Conservation (phyloP, 2,113 vertebrate species). For the Mormyrus lacerda region DNA sequence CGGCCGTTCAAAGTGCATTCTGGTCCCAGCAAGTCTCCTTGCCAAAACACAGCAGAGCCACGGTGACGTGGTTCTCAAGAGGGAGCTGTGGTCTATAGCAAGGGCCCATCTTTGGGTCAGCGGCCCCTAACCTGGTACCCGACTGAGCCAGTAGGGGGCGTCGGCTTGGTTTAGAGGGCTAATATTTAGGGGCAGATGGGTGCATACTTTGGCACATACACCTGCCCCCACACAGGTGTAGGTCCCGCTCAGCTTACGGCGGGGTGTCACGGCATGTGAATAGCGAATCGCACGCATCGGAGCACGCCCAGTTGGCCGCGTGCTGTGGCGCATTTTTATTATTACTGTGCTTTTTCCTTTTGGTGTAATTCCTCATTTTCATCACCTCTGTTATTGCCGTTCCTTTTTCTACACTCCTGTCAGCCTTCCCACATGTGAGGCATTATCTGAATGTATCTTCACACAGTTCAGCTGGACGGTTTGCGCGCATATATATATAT, state of each 20-base stretch:
- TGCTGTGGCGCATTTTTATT: background rate
- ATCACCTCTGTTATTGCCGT: background rate
- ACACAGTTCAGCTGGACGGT: background rate
- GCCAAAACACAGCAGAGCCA: background rate
- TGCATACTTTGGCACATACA: background rate
- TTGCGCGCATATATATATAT: background rate
- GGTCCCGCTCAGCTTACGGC: background rate
- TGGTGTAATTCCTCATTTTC: background rate
- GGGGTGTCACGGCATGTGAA: background rate
- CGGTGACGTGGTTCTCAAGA: background rate
- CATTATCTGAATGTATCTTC: slow-evolving; percentile 9
- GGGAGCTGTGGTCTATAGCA: background rate
- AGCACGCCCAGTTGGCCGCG: background rate
- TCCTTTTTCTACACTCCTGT: background rate
- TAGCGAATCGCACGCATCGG: background rate
- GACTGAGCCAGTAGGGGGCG: background rate
- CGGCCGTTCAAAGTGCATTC: background rate
- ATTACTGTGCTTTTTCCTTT: background rate
- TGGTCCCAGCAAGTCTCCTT: background rate
- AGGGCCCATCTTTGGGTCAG: background rate
- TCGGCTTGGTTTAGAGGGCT: background rate
- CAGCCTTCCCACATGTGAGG: background rate
- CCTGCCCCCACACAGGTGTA: background rate
- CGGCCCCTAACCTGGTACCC: background rate
- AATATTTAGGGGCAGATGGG: background rate